These are phyloP conservation scores for Mesitornis unicolor DNA, from an alignment of 2,113 vertebrate species.

Conservation along the genomic window DNA sequence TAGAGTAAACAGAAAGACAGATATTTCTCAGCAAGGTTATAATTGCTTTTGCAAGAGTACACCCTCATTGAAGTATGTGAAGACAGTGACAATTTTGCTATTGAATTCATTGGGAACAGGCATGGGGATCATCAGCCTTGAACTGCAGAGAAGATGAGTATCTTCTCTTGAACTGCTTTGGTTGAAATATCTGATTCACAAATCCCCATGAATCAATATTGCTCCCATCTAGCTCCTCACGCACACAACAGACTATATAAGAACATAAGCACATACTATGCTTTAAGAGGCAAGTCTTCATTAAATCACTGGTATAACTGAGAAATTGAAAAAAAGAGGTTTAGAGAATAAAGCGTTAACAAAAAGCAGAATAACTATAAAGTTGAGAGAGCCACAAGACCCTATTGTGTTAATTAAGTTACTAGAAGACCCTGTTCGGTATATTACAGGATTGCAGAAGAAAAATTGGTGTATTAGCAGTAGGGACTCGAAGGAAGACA, in stretches of 20 bases:
- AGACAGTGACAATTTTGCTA: neutral
- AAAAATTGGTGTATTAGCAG: constrained; percentile 34
- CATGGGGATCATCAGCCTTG: neutral
- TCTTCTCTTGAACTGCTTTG: neutral
- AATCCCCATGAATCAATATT: neutral
- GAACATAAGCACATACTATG: neutral
- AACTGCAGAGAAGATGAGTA: neutral
- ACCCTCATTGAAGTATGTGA: neutral
- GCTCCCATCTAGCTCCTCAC: neutral
- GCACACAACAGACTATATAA: neutral
- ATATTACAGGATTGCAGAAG: neutral
- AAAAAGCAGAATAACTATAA: neutral
- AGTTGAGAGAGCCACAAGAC: neutral
- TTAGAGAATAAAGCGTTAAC: neutral
- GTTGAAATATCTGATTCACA: neutral
- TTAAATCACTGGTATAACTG: neutral
- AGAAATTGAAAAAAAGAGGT: neutral
- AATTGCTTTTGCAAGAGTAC: neutral
- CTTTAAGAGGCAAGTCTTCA: neutral
- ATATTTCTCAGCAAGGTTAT: neutral
- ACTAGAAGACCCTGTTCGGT: constrained; percentile 13
- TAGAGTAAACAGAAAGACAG: neutral
- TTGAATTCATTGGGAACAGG: neutral
- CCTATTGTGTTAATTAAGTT: neutral
- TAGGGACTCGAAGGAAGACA: constrained; percentile 16